Conservation (phyloP, 2,113 vertebrate genomes). For the Phyllostomus discolor region DNA sequence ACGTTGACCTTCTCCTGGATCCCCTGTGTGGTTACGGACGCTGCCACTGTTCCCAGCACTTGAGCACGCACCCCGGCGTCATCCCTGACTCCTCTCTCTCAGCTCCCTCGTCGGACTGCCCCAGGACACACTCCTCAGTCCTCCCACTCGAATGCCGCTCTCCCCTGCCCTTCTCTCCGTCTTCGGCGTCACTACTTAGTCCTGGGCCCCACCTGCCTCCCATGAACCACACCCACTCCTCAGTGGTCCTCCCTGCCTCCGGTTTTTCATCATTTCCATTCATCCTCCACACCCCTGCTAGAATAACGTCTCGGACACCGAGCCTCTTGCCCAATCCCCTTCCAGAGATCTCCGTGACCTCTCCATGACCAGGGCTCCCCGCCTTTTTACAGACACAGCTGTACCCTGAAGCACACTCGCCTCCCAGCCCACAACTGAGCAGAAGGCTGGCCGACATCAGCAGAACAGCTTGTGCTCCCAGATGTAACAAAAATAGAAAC, state of each 20-base stretch:
- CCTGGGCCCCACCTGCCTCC: neutral
- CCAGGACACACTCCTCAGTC: neutral
- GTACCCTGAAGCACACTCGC: neutral
- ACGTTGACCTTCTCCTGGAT: neutral
- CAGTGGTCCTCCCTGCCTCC: too few species aligned
- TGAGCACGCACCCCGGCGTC: neutral
- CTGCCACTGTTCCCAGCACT: neutral
- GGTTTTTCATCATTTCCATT: neutral
- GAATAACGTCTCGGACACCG: neutral
- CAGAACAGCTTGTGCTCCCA: neutral
- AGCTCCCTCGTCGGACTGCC: neutral
- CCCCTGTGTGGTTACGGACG: neutral
- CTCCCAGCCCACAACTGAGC: neutral
- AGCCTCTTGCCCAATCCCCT: neutral
- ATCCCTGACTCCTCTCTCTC: neutral
- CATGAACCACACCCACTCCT: neutral
- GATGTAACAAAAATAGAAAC: neutral
- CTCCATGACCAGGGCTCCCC: neutral
- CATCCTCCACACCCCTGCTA: neutral
- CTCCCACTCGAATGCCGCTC: too few species aligned
- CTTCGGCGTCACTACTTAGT: neutral
- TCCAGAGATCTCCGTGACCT: neutral
- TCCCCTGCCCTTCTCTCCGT: neutral
- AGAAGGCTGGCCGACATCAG: neutral
- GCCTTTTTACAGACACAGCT: neutral